Evolutionary conservation across 2,888 invertebrate species (phyloP), one percentile per base, ranked within the genome.

Genomic region (Corbicula japonica): DNA sequence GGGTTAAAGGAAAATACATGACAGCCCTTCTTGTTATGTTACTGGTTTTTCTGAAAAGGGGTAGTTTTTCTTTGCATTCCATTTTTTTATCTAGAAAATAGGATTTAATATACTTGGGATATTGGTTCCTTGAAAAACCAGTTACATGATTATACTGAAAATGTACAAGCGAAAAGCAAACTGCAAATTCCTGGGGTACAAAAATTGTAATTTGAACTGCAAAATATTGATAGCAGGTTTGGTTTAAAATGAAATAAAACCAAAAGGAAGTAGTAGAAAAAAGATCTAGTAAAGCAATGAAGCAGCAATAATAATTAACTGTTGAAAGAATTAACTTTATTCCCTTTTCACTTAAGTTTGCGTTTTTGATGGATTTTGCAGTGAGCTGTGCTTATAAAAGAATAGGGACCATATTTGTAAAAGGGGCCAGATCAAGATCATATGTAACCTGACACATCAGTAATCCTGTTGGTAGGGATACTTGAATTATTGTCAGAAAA

Each of bases 371-470:
- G 12, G 28, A 28, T 21, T 23, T 35, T n/a, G 58, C 35, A 21
- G 35, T 58, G 34, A 23, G 21, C 35, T 21, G 1, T 8, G 21
- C 1, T 28, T 38, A 26, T n/a, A 1, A 35, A 21, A 54, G 12
- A 35, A 28, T n/a, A 50, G 66, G 66, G 54, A 54, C 66, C 66
- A 54, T 26, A 10, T 26, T 4, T 32, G 15, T 35, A 54, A 35
- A 38, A 8, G 35, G 30, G 63, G 65, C 35, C 26, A 26, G 28
- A 62, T 56, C 46, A 18, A 58, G 28, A 26, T 34, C 32, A 44
- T 56, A 48, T 70, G 50, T 63, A 48, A n/a, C 21, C 30, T 48
- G 56, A 76, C 46, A 50, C 76, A 76, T 76, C 32, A 76, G 76
- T 76, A 76, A 76, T 76, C 76, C 76, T 76, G 76, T 56, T 23